phyloP scores from a whole-genome alignment of 2,797 vertebrate genomes.

The Botia almorhae region DNA sequence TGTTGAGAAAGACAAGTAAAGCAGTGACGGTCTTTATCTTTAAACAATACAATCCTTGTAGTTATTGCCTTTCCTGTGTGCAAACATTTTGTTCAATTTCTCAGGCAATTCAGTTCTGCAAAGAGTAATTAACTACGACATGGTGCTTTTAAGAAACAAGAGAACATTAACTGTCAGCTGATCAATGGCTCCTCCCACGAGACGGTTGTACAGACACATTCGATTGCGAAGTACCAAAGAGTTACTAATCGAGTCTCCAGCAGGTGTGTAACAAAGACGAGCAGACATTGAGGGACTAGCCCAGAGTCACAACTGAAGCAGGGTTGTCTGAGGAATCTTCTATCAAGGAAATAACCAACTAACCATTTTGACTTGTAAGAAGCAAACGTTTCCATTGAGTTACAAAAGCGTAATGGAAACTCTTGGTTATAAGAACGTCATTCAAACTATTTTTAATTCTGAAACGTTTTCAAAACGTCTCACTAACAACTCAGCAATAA shows the following conservation, averaged over 20 bases:
- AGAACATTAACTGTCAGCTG: conserved; percentile 56
- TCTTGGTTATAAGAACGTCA: no score
- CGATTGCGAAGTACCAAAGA: conserved; percentile 23
- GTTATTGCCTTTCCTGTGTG: conserved; percentile 45
- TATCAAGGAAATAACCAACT: no score
- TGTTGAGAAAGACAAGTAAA: neutral
- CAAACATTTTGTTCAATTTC: conserved; percentile 42
- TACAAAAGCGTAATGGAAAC: no score
- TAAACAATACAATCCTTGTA: conserved; percentile 46
- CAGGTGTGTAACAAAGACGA: neutral
- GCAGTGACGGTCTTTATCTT: conserved; percentile 34
- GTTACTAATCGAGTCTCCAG: neutral
- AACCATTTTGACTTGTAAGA: no score
- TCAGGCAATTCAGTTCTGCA: conserved; percentile 43
- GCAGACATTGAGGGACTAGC: neutral
- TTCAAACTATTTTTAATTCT: no score
- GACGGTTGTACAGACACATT: neutral
- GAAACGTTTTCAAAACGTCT: no score
- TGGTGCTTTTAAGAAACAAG: conserved; percentile 51
- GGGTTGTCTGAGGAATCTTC: no score
- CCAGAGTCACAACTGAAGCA: neutral
- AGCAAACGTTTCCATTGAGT: no score
- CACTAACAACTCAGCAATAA: no score
- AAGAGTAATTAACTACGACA: conserved; percentile 48
- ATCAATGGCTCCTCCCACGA: conserved; percentile 52